phyloP scores from a whole-genome alignment of 2,797 vertebrate species.

The Epinephelus awoara region DNA sequence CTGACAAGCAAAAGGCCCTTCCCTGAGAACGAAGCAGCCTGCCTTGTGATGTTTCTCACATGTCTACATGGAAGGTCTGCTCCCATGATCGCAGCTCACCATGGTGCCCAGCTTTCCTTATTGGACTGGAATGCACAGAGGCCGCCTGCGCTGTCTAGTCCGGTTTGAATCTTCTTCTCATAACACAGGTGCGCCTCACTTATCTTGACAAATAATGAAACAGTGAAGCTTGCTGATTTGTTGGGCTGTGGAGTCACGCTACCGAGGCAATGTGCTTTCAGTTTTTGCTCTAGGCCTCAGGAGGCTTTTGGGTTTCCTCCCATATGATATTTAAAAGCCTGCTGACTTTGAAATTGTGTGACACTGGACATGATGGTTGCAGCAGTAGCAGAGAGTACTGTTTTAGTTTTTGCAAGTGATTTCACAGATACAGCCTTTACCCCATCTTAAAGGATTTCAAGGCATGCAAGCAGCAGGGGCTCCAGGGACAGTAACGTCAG shows the following conservation, averaged over 20 bases:
- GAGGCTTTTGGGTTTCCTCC: slow-evolving; percentile 16
- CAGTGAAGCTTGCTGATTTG: slow-evolving; percentile 23
- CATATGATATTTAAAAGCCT: slow-evolving; percentile 3
- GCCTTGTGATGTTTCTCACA: slow-evolving; percentile 77
- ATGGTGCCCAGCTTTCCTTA: slow-evolving; percentile 57
- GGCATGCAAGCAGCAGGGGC: neutral
- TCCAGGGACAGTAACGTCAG: neutral
- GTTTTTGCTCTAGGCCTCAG: slow-evolving; percentile 4
- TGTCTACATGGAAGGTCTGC: slow-evolving; percentile 66
- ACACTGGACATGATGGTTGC: neutral
- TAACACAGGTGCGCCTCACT: slow-evolving; percentile 63
- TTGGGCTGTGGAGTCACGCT: slow-evolving; percentile 24
- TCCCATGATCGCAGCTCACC: slow-evolving; percentile 65
- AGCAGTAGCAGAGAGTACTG: neutral
- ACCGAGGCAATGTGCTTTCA: slow-evolving; percentile 21
- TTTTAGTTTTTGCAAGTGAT: slow-evolving; percentile 3
- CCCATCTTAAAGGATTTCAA: neutral
- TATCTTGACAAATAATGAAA: slow-evolving; percentile 50
- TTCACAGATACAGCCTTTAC: neutral
- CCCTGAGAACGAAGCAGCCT: slow-evolving; percentile 53
- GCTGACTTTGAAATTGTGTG: slow-evolving; percentile 5
- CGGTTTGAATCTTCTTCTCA: slow-evolving; percentile 59
- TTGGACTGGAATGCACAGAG: slow-evolving; percentile 64
- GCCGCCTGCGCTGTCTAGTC: slow-evolving; percentile 47
- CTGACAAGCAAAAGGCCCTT: slow-evolving; percentile 73